Conservation (phyloP, 2,113 vertebrate species). For the Formicarius rufipectus region DNA sequence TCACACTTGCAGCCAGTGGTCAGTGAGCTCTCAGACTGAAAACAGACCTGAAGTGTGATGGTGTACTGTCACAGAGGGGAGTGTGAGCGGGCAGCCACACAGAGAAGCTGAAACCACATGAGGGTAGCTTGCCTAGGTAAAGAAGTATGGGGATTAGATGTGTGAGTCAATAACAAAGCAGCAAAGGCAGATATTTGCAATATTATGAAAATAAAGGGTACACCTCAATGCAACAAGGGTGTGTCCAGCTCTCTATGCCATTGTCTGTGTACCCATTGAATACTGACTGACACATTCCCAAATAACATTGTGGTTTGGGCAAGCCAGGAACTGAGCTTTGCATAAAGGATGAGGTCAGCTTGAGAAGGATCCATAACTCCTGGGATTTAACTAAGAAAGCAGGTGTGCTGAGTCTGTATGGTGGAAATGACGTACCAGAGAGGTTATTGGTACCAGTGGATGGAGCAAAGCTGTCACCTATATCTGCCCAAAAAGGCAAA, state of each 20-base stretch:
- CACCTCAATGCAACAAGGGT: background rate
- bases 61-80: background rate
- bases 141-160: background rate
- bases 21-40: background rate
- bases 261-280: background rate
- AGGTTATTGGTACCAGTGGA: background rate
- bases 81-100: background rate
- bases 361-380: background rate
- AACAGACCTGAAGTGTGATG: background rate
- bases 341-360: background rate
- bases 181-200: background rate
- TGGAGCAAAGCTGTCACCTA: background rate
- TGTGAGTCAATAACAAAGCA: constrained; percentile 18
- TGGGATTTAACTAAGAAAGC: background rate
- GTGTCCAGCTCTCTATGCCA: constrained; percentile 5
- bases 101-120: background rate
- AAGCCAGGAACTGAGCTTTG: background rate
- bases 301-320: background rate
- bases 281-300: constrained; percentile 25
- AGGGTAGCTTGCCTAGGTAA: background rate
- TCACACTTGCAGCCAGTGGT: background rate
- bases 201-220: constrained; percentile 30
- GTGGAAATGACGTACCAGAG: rapidly evolving
- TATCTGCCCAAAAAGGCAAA: background rate
- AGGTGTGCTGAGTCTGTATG: background rate